Conservation (phyloP, 1,140 invertebrate genomes). For the Camponotus pennsylvanicus region DNA sequence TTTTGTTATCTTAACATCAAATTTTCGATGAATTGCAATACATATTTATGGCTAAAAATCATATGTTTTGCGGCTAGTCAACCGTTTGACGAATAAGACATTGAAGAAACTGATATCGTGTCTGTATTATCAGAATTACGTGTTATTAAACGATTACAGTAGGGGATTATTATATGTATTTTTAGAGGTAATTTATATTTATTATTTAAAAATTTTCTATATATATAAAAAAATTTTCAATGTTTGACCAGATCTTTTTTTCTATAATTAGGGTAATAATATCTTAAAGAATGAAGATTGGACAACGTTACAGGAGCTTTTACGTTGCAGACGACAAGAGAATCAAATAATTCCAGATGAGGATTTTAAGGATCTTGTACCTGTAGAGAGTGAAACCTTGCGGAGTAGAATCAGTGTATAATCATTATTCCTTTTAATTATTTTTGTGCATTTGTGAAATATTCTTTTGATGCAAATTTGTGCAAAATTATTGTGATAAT, state of each 20-base stretch:
- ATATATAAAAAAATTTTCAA: neutral
- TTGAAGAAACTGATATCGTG: constrained; percentile 63
- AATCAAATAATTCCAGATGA: neutral
- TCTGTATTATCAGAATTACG: constrained; percentile 70
- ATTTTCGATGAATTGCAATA: neutral
- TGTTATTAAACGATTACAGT: constrained; percentile 48
- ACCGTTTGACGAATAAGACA: constrained; percentile 56
- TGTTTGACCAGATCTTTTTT: neutral
- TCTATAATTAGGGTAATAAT: constrained; percentile 11
- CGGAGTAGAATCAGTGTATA: constrained; percentile 17
- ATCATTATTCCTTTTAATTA: neutral
- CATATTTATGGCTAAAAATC: neutral
- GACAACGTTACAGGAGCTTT: constrained; percentile 35
- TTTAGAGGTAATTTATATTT: constrained; percentile 60
- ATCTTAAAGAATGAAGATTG: constrained; percentile 48
- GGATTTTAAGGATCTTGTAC: constrained; percentile 8
- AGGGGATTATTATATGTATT: constrained; percentile 63
- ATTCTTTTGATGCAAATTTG: neutral
- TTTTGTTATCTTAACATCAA: neutral
- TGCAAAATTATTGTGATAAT: no score
- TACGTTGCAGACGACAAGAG: constrained; percentile 19
- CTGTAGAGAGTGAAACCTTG: constrained; percentile 31
- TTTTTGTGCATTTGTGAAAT: neutral
- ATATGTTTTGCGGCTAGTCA: constrained; percentile 52
- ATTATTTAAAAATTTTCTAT: neutral